Evolutionary conservation across 2,113 vertebrate species (phyloP), one percentile per base, ranked within the genome.

Genomic region (Chionodraco myersi): DNA sequence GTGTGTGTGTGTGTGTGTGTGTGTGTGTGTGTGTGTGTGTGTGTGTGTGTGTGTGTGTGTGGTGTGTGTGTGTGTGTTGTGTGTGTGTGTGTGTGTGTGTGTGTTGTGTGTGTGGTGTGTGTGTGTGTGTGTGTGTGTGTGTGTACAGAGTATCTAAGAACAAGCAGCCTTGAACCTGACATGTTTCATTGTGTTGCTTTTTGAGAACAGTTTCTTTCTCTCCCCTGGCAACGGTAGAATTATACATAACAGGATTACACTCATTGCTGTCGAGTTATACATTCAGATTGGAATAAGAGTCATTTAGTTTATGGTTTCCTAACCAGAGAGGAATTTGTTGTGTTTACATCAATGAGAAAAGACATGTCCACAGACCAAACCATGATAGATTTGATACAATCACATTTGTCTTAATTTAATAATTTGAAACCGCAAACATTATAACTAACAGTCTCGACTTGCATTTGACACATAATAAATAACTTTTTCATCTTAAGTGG

Each of bases 221-320:
- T 53, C 58, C 21, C 54, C 34, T 30, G 60, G 30, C 63, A 72
- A 70, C n/a, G 2, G 64, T 48, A 75, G 61, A 52, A 30, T 67
- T 52, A 59, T 72, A 63, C 36, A 41, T 41, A 75, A 66, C 76
- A 68, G 34, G 58, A 80, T 72, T 75, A 48, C 59, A n/a, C 56
- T 63, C 45, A 56, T 14, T 36, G 60, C 44, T 68, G 66, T 47
- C 11, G n/a, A 14, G 10, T 78, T 36, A 30, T 30, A 7, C 36
- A 41, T 41, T 41, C 7, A 7, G 36, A 41, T 41, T 41, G 36
- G 36, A 41, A 57, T 36, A 21, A 58, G 61, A 72, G 18, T 60
- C 4, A 21, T 72, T 83, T 58, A 61, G 10, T 62, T 72, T 47
- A 60, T 67, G 26, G 61, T 45, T 13, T 13, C 44, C 70, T 51